These are phyloP conservation scores for Corbicula japonica DNA, from an alignment of 2,888 invertebrate genomes.

Conservation along the genomic window DNA sequence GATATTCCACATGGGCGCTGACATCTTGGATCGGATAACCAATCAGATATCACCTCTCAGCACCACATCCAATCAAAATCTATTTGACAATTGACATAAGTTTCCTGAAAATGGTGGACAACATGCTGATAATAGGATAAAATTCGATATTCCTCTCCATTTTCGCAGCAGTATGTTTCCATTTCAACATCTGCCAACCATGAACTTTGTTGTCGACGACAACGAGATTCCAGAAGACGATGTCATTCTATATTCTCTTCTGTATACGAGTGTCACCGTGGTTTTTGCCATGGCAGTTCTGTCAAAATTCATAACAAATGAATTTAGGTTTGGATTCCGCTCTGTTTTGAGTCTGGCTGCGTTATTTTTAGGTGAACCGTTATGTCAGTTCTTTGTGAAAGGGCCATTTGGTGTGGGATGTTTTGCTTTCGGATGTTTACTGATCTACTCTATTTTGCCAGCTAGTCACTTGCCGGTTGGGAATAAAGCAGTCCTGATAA, in stretches of 20 bases:
- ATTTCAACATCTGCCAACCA: conserved; percentile 58
- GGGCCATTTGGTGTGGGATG: conserved; percentile 83
- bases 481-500: conserved; percentile 83
- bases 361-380: conserved; percentile 85
- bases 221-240: conserved; percentile 76
- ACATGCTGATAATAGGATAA: conserved; percentile 56
- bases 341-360: conserved; percentile 82
- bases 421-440: conserved; percentile 82
- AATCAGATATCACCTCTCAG: conserved; percentile 31
- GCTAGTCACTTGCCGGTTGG: conserved; percentile 83
- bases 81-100: conserved; percentile 23
- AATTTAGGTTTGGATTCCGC: conserved; percentile 84
- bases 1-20: conserved; percentile 70
- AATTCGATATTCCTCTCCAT: conserved; percentile 11
- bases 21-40: conserved; percentile 66
- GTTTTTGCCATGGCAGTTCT: conserved; percentile 85
- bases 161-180: conserved; percentile 45
- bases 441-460: conserved; percentile 84
- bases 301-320: conserved; percentile 85
- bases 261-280: conserved; percentile 84
- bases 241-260: conserved; percentile 83
- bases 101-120: conserved; percentile 64
- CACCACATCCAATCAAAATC: conserved; percentile 52
- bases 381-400: conserved; percentile 84
- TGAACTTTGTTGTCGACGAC: conserved; percentile 68